Percentiles rank a stretch among this genome's conserved stretches.
phyloP scores from a whole-genome alignment of 2,797 vertebrate species.

The Pogonophryne albipinna region DNA sequence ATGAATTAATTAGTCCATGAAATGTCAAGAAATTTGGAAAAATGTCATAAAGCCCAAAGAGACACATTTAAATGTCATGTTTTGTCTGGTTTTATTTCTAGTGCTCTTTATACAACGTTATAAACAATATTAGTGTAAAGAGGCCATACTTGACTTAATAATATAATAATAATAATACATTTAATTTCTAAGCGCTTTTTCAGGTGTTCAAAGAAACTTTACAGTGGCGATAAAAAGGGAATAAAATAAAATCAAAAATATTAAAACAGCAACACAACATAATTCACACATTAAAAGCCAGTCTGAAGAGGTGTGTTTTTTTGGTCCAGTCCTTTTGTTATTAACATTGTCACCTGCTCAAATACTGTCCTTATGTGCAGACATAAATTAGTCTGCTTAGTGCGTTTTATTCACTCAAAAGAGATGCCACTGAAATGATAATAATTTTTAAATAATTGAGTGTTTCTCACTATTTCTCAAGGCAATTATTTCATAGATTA shows the following conservation, averaged over 20 bases:
- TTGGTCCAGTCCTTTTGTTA: background rate
- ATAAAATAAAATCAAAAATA: too few relatives aligned
- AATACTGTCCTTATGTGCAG: background rate
- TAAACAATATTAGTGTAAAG: background rate
- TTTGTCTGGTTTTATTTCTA: background rate
- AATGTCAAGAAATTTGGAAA: background rate
- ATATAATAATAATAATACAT: too few relatives aligned
- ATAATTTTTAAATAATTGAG: too few relatives aligned
- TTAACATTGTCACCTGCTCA: background rate
- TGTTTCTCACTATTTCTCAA: background rate
- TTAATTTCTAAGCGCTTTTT: too few relatives aligned
- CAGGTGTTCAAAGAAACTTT: too few relatives aligned
- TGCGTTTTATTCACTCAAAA: background rate
- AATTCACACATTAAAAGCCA: too few relatives aligned
- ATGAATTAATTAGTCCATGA: background rate
- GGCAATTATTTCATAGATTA: background rate
- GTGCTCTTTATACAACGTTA: background rate
- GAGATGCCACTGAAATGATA: too few relatives aligned
- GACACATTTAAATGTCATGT: background rate
- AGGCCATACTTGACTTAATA: background rate
- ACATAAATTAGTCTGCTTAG: background rate
- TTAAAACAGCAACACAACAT: too few relatives aligned
- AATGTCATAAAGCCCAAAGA: background rate
- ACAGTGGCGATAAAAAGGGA: too few relatives aligned
- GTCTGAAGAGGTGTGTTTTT: too few relatives aligned